Base-by-base conservation (phyloP, 2,888 invertebrate species). In the Plebejus anna region DNA sequence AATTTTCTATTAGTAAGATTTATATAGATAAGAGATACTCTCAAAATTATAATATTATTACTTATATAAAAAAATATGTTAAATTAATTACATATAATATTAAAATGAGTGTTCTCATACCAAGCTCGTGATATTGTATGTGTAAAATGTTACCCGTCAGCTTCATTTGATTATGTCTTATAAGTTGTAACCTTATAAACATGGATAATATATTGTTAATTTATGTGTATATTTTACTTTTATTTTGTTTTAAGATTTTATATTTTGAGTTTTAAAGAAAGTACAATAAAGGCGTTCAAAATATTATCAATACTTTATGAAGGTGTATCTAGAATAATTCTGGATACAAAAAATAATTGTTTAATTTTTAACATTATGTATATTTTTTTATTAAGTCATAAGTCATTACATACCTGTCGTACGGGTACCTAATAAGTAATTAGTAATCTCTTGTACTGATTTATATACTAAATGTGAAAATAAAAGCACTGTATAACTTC, bases 401-500 rank as follows among this genome's bases (percentile, higher is more conserved):
- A 66, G 13, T 66, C 32, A 32, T 16, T 32, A 32, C 28, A 7
- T 7, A 22, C 16, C 32, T 32, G 32, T 32, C 66, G 32, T 13
- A 66, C 1, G 13, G 32, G 32, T 66, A 32, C 32, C 1, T 57
- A 55, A 66, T 66, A 32, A 11, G 4, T 57, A 5, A 66, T 32
- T 36, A 66, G 66, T 66, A 66, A 66, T 66, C 66, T 66, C 66
- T 66, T 66, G 66, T 66, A 66, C 66, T 66, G 66, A 66, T 32
- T 13, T 66, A 36, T 11, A 28, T 66, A 59, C 22, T 66, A 32
- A 32, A 32, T 32, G 66, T 32, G 66, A 66, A 66, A 66, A 66
- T 32, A 36, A 61, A 47, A 61, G 28, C 61, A 28, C 66, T 66
- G 28, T 66, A 66, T 32, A 16, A 66, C 11, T 66, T 4, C 22